Conservation (phyloP, 2,113 vertebrate species). For the Ciconia maguari region DNA sequence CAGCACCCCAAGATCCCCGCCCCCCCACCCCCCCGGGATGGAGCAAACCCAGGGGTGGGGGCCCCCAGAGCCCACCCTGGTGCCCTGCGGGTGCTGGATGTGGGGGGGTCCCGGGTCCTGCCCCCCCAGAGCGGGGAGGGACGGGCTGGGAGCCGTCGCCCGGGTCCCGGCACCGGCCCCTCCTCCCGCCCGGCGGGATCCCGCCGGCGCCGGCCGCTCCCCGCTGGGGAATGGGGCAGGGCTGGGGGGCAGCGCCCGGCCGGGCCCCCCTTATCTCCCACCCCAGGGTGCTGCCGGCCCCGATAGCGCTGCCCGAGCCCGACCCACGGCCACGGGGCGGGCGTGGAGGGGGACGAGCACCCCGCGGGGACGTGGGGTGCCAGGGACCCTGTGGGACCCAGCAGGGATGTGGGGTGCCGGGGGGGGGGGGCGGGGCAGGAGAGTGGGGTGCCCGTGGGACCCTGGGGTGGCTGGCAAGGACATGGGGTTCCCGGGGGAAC, state of each 20-base stretch:
- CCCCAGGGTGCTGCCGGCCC: slow-evolving; percentile 17
- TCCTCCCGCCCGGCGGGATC: background rate
- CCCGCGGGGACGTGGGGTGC: background rate
- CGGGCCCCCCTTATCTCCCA: slow-evolving; percentile 45
- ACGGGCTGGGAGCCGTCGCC: background rate
- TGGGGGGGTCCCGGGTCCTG: background rate
- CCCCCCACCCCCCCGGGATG: background rate
- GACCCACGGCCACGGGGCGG: background rate
- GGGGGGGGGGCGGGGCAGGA: no score
- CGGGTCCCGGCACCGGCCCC: background rate
- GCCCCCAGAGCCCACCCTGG: background rate
- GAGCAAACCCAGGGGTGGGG: background rate
- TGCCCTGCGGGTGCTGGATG: rapidly evolving
- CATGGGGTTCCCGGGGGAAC: no score
- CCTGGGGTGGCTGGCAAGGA: background rate
- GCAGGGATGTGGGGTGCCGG: background rate
- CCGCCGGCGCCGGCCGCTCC: slow-evolving; percentile 31
- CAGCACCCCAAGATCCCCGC: rapidly evolving
- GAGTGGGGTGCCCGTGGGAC: background rate
- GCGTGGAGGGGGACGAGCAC: background rate
- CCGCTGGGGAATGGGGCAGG: slow-evolving; percentile 56
- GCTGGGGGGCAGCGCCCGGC: slow-evolving; percentile 20
- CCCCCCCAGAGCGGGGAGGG: background rate
- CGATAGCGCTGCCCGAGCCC: background rate
- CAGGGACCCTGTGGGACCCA: background rate